Base-by-base conservation (phyloP, 2,113 vertebrate genomes). In the Smithornis capensis region DNA sequence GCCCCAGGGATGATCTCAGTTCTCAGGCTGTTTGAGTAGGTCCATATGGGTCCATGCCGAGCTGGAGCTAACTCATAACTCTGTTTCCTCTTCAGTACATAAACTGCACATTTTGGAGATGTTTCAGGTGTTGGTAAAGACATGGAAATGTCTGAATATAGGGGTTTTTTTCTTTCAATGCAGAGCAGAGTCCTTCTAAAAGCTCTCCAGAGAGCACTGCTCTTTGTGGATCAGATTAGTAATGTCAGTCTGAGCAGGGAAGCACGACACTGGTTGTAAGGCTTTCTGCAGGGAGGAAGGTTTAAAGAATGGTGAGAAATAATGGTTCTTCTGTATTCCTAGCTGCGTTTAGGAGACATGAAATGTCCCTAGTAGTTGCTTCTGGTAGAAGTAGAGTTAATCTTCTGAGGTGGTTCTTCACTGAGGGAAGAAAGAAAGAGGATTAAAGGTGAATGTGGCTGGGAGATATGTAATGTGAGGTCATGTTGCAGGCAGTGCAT, bases 241-340 rank as follows among this genome's bases (percentile, higher is more conserved):
- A 60, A 42, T 12, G 23, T 14, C 71, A 71, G 23, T 64, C 71
- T 80, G 44, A 45, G 24, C 44, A 92, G 75, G 68, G 56, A 85
- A 78, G 52, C 47, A 67, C 60, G 23, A 84, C 0, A 2, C 19
- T 0, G 0, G 8, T 85, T 50, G 29, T 74, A 23, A 50, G 55
- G 21, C 4, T 57, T 25, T 67, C 70, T 78, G 68, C 56, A 59
- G 35, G 52, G 42, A 94, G 5, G 12, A n/a, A 87, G 7, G 25
- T 70, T 82, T 67, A 75, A 84, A 79, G 33, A 24, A 38, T 67
- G 23, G 23, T 44, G 44, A 79, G 33, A 92, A 90, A 79, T 42
- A 68, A n/a, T 55, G 22, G 35, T 71, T 85, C 47, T 90, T 31
- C 37, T 64, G 10, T n/a, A 24, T 14, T 71, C 19, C 22, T 8